These are phyloP conservation scores for Microctenopoma lineatum DNA, from an alignment of 2,797 vertebrate species.

Conservation along the genomic window DNA sequence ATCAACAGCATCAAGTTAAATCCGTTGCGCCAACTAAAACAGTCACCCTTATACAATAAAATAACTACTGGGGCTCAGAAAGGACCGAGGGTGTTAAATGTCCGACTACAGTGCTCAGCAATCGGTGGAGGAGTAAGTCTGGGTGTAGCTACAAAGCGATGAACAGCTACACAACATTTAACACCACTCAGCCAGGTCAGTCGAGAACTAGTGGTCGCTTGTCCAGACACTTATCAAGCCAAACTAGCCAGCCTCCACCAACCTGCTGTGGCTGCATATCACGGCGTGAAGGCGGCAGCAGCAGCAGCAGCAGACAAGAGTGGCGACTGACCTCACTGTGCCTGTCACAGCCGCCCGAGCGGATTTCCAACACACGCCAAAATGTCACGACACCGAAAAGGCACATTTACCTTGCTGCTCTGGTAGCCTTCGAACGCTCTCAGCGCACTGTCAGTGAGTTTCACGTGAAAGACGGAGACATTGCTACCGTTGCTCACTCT, in stretches of 20 bases:
- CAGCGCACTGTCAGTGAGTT: conserved; percentile 96
- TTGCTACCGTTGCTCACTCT: conserved; percentile 92
- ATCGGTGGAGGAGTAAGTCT: conserved; percentile 16
- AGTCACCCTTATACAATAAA: conserved; percentile 7
- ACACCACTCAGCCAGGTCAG: conserved; percentile 1
- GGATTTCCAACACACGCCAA: conserved; percentile 34
- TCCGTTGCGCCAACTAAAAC: conserved; percentile 25
- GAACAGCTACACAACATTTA: background rate
- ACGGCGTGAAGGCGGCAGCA: conserved; percentile 28
- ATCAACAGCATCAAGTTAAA: conserved; percentile 11
- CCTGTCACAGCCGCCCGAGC: conserved; percentile 67
- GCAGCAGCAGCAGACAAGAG: conserved; percentile 24
- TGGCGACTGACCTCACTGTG: conserved; percentile 60
- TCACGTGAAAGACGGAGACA: conserved; percentile 96
- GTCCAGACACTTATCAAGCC: conserved; percentile 24
- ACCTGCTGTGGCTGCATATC: conserved; percentile 12
- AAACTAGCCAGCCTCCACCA: conserved; percentile 6
- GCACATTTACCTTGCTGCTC: conserved; percentile 86
- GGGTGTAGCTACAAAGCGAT: conserved; percentile 22
- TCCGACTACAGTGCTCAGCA: conserved; percentile 8
- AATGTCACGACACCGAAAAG: conserved; percentile 30
- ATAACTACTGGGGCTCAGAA: conserved; percentile 9
- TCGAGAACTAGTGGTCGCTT: background rate
- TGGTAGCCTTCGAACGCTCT: conserved; percentile 93
- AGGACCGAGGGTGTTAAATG: conserved; percentile 30